Percentiles rank a stretch among this genome's conserved stretches.
Conservation (phyloP, 35 echinoderm and acorn worm genomes). For the Heliocidaris tuberculata region DNA sequence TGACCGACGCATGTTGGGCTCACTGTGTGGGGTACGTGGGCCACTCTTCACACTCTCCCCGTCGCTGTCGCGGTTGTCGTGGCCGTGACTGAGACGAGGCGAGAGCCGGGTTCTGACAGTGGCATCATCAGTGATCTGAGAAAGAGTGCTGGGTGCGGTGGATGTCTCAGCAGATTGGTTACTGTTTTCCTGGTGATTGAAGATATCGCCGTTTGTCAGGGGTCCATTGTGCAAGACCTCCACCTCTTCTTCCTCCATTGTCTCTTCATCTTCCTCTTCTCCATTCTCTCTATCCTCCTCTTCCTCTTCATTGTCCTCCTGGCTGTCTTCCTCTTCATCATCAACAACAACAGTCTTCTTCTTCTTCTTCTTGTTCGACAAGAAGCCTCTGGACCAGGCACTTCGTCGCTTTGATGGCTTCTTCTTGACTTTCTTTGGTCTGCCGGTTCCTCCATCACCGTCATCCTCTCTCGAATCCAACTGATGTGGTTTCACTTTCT, state of each 20-base stretch:
- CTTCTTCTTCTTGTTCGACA: conserved; percentile 64
- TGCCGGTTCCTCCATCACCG: not conserved
- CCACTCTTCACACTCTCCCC: conserved; percentile 85
- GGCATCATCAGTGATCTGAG: conserved; percentile 33
- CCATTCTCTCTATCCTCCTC: conserved; percentile 11
- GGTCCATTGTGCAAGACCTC: conserved; percentile 42
- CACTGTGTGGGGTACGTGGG: not conserved
- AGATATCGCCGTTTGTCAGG: conserved; percentile 47
- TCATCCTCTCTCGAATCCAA: not conserved
- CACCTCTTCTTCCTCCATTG: not conserved
- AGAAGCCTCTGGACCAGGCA: conserved; percentile 55
- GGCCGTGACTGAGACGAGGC: not conserved
- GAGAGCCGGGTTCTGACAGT: not conserved
- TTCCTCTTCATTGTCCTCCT: conserved; percentile 22
- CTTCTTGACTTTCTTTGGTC: conserved; percentile 34
- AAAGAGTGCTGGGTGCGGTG: conserved; percentile 43
- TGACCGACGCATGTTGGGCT: not conserved
- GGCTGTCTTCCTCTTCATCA: conserved; percentile 36
- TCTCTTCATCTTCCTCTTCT: not conserved
- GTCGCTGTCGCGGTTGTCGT: conserved; percentile 51
- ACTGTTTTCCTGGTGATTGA: conserved; percentile 34
- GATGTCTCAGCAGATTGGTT: conserved; percentile 29
- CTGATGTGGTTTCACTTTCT: conserved; percentile 22
- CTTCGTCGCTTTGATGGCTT: conserved; percentile 30
- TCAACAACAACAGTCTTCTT: conserved; percentile 27